A percentile compares a stretch with the other conserved stretches of the same genome.
Evolutionary conservation across 1,140 invertebrate species (phyloP).

Genomic region (Chlorops oryzae): DNA sequence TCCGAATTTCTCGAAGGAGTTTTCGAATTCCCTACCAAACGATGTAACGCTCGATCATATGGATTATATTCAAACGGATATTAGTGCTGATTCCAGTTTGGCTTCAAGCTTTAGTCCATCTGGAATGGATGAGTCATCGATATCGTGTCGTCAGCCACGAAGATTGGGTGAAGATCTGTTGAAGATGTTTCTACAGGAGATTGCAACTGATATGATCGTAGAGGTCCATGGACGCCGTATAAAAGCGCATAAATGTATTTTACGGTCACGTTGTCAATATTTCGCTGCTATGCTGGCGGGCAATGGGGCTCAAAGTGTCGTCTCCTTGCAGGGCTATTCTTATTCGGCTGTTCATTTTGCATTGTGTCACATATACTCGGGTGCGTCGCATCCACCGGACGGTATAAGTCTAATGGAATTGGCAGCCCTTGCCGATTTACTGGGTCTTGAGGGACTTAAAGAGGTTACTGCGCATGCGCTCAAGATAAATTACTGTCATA

Average conservation of each 20-base stretch:
- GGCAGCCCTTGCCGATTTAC: conserved; percentile 78
- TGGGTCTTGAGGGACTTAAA: conserved; percentile 81
- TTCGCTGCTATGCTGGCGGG: conserved; percentile 84
- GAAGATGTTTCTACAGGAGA: conserved; percentile 83
- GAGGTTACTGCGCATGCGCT: conserved; percentile 82
- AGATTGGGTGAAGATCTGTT: conserved; percentile 77
- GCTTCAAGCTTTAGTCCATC: conserved; percentile 45
- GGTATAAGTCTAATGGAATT: conserved; percentile 78
- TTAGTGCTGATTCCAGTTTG: conserved; percentile 41
- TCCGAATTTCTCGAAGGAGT: conserved; percentile 48
- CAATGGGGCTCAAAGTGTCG: conserved; percentile 73
- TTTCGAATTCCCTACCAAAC: conserved; percentile 41
- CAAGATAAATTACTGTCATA: conserved; percentile 84
- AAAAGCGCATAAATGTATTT: conserved; percentile 82
- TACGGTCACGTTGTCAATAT: conserved; percentile 82
- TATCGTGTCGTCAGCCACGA: conserved; percentile 48
- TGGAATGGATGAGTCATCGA: conserved; percentile 45
- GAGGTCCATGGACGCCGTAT: conserved; percentile 72
- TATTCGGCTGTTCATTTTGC: conserved; percentile 82
- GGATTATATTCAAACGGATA: conserved; percentile 43
- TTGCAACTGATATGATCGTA: conserved; percentile 75
- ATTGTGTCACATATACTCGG: conserved; percentile 87
- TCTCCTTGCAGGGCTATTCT: conserved; percentile 76
- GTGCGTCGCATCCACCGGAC: conserved; percentile 75
- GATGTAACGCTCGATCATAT: conserved; percentile 31